These are phyloP conservation scores for Polyommatus icarus DNA, from an alignment of 2,888 invertebrate species.

Conservation along the genomic window DNA sequence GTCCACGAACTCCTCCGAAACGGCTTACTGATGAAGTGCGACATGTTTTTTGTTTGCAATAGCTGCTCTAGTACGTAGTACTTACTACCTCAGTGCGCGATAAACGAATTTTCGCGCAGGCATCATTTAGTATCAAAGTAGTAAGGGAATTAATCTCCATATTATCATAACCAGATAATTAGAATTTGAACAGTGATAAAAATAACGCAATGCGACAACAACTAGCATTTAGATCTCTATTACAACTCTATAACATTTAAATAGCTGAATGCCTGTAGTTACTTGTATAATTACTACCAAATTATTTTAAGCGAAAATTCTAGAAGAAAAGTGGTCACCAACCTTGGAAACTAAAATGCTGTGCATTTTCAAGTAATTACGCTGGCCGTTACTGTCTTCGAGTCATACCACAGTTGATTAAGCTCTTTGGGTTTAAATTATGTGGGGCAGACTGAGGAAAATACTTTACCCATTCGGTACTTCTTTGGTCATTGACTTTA, in stretches of 20 bases:
- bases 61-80: too few relatives aligned
- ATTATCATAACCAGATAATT: too few relatives aligned
- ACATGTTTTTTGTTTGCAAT: too few relatives aligned
- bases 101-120: too few relatives aligned
- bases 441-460: not conserved
- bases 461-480: not conserved
- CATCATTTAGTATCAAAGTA: too few relatives aligned
- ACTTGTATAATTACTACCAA: not conserved
- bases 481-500: not conserved
- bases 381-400: not conserved
- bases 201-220: too few relatives aligned
- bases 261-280: not conserved
- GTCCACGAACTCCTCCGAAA: too few relatives aligned
- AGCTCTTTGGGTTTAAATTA: not conserved
- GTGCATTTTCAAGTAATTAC: slow-evolving; percentile 14
- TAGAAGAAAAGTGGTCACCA: not conserved
- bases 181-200: too few relatives aligned
- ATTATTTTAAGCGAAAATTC: not conserved
- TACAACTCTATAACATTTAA: not conserved
- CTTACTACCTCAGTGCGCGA: too few relatives aligned
- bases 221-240: too few relatives aligned
- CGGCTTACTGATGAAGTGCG: too few relatives aligned
- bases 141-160: too few relatives aligned
- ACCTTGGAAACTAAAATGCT: not conserved
- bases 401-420: slow-evolving; percentile 19